A percentile compares a stretch with the other conserved stretches of the same genome.
These are phyloP conservation scores for Littorina saxatilis DNA, from an alignment of 1,140 invertebrate genomes.

Conservation along the genomic window DNA sequence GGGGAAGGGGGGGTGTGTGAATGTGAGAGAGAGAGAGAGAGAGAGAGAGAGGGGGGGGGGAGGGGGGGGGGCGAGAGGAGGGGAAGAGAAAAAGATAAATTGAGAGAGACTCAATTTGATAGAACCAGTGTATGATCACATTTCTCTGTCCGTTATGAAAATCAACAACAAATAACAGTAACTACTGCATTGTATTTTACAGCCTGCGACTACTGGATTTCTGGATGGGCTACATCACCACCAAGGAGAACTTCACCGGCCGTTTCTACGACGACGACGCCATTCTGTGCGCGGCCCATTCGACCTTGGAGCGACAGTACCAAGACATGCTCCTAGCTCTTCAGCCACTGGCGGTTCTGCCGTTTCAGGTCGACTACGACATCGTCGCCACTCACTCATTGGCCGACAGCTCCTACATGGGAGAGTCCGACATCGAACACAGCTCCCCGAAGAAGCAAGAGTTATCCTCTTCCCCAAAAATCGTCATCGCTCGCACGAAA, in stretches of 20 bases:
- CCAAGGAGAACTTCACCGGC: slow-evolving; percentile 86
- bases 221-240: slow-evolving; percentile 89
- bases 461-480: slow-evolving; percentile 19
- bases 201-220: slow-evolving; percentile 88
- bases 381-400: slow-evolving; percentile 77
- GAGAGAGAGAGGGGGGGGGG: too few relatives aligned
- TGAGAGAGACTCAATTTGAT: too few relatives aligned
- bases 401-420: slow-evolving; percentile 27
- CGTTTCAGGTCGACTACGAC: slow-evolving; percentile 86
- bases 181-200: slow-evolving; percentile 56
- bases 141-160: too few relatives aligned
- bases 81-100: too few relatives aligned
- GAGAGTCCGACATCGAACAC: slow-evolving; percentile 27
- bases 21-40: too few relatives aligned
- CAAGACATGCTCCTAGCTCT: slow-evolving; percentile 85
- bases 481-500: slow-evolving; percentile 24
- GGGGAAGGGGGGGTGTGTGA: too few relatives aligned
- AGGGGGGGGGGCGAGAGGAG: too few relatives aligned
- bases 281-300: slow-evolving; percentile 83
- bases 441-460: neutral
- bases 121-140: too few relatives aligned
- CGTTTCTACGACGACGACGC: slow-evolving; percentile 87
- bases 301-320: slow-evolving; percentile 79
- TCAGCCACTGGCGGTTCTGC: slow-evolving; percentile 85
- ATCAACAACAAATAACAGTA: neutral